Base-by-base conservation (phyloP, 2,888 invertebrate genomes). In the Tricholauxania praeusta region DNA sequence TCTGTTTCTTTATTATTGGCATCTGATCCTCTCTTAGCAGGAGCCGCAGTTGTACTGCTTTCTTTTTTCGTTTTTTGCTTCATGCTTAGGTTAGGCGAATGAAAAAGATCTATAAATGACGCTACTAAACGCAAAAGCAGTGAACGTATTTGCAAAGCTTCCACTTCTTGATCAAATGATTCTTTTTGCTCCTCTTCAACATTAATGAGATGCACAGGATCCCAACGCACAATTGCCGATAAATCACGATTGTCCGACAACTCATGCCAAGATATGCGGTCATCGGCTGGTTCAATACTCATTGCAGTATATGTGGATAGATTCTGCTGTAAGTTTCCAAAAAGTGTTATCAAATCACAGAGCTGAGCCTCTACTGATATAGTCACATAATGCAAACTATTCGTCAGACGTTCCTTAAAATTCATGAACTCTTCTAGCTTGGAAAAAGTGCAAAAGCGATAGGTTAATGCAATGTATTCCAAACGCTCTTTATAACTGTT, bases 371-470 rank as follows among this genome's bases (percentile, higher is more conserved):
- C 96, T 70, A 90, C 90, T 69, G 89, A 91, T 75, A 89, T 90
- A 77, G 88, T 89, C 75, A 90, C 92, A 84, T 92, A 93, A 88
- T 97, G 94, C 72, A 94, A 89, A 77, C 97, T 97, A 80, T 93
- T 92, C 79, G 93, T 92, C 74, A 98, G 88, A 65, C 94, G 90
- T 80, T 93, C 92, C 80, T 94, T 91, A 86, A 97, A 95, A 82
- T 93, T 92, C 81, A 95, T 92, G 85, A 98, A 94, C 87, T 98
- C 97, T 79, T 94, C 92, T 78, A 98, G 91, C 90, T 97, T 97
- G 79, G 93, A 92, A 89, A 97, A 97, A 60, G 97, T 96, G 14
- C 98, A 97, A 87, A 93, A 97, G 84, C 97, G 97, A 89, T 97
- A 98, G 12, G 96, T 95, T 82, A 95, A 93, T 39, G 96, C 95